Base-by-base conservation (phyloP, 2,888 invertebrate genomes). In the Scaptomyza cyrtandrae region DNA sequence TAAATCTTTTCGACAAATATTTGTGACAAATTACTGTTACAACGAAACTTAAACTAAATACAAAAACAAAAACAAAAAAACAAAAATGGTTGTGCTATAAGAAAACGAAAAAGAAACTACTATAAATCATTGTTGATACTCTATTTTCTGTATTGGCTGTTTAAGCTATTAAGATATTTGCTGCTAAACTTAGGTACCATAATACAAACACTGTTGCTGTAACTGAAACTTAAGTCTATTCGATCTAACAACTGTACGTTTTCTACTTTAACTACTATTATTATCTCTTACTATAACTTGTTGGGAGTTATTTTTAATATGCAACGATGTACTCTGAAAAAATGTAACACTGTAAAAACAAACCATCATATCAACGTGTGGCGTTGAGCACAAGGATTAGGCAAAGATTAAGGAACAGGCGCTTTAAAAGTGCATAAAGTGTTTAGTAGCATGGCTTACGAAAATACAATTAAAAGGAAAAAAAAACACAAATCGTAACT, bases 321-420 rank as follows among this genome's bases (percentile, higher is more conserved):
- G 52, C 64, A 65, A 58, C 35, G 41, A 75, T 16, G 72, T 72
- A 84, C 63, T 81, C 64, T 62, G 66, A 16, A 43, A 50, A 31
- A 45, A 2, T 6, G 16, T 35, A 78, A 87, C 80, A 89, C 86
- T 90, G 89, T 90, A 90, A 89, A 86, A 86, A 90, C 88, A 85
- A 86, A 89, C 90, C 90, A 90, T 90, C 90, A 90, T 90, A 90
- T 90, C 90, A 86, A 80, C 78, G 74, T 74, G 24, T 57, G 59
- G 73, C 74, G 71, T 75, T 78, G 75, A 63, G 56, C 48, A 53
- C 60, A 63, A 59, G 67, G 60, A 50, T 52, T 70, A 72, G 61
- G 61, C 54, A 60, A 57, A 10, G 48, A n/a, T 62, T 75, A 60
- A 62, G 61, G 59, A 49, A 65, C 9, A 14, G 60, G 84, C 77